Conservation (phyloP, 2,113 vertebrate species). For the Chionomys nivalis region DNA sequence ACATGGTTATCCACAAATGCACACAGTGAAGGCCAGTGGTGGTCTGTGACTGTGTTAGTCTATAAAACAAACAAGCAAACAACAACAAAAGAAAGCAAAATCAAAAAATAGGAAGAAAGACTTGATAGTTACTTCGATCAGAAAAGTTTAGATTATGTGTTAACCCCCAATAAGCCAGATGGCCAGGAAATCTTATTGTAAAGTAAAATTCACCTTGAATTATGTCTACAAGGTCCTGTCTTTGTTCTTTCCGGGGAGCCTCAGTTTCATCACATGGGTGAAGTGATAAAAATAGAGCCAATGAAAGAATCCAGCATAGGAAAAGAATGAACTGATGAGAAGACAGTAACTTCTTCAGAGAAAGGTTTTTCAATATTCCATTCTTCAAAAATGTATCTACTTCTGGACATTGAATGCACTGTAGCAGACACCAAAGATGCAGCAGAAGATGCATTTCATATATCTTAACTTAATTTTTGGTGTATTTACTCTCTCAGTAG, state of each 20-base stretch:
- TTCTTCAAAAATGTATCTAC: not conserved
- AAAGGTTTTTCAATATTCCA: not conserved
- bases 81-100: not conserved
- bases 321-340: not conserved
- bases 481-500: not conserved
- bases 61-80: not conserved
- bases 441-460: not conserved
- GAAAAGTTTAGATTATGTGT: not conserved
- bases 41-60: not conserved
- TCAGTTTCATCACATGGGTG: not conserved
- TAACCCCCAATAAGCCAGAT: not conserved
- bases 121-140: not conserved
- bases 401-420: not conserved
- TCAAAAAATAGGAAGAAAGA: not conserved
- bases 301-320: accelerated
- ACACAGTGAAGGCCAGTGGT: not conserved
- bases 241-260: not conserved
- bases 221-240: not conserved
- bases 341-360: not conserved
- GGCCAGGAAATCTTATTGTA: not conserved
- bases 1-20: not conserved
- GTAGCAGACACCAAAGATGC: not conserved
- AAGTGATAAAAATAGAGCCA: not conserved
- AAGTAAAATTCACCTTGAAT: not conserved
- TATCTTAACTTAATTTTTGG: not conserved